These are phyloP conservation scores for Dendropsophus ebraccatus DNA, from an alignment of 2,113 vertebrate species.

Conservation along the genomic window DNA sequence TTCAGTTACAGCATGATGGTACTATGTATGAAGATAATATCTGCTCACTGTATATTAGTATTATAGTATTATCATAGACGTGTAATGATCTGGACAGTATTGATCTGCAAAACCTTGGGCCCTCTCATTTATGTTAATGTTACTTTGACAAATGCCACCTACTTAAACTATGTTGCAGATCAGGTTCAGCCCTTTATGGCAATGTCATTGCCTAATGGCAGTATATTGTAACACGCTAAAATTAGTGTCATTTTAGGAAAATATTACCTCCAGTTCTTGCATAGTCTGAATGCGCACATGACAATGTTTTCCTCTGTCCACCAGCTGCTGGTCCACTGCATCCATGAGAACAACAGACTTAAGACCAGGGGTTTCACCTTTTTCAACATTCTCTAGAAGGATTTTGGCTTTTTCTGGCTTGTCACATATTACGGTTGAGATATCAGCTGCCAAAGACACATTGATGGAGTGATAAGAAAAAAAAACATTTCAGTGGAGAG, in stretches of 20 bases:
- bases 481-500: background rate
- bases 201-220: too few species aligned
- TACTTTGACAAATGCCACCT: too few species aligned
- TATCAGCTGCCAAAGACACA: constrained; percentile 81
- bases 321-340: constrained; percentile 77
- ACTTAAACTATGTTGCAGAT: too few species aligned
- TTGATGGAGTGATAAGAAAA: background rate
- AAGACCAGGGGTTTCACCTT: constrained; percentile 80
- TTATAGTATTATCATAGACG: too few species aligned
- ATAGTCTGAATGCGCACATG: constrained; percentile 86
- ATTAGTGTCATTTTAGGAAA: background rate
- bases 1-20: too few species aligned
- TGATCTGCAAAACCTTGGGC: too few species aligned
- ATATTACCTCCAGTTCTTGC: constrained; percentile 85
- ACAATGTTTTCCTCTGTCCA: constrained; percentile 76
- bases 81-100: too few species aligned
- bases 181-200: too few species aligned
- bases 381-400: constrained; percentile 89
- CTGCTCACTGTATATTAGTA: too few species aligned
- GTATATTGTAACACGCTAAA: too few species aligned
- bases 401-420: constrained; percentile 87
- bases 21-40: too few species aligned
- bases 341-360: constrained; percentile 92
- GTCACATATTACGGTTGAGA: constrained; percentile 93
- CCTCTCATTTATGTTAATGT: too few species aligned